Percentiles rank a stretch among this genome's conserved stretches.
Evolutionary conservation across 1,140 invertebrate species (phyloP).

Genomic region (Heliconius congener): DNA sequence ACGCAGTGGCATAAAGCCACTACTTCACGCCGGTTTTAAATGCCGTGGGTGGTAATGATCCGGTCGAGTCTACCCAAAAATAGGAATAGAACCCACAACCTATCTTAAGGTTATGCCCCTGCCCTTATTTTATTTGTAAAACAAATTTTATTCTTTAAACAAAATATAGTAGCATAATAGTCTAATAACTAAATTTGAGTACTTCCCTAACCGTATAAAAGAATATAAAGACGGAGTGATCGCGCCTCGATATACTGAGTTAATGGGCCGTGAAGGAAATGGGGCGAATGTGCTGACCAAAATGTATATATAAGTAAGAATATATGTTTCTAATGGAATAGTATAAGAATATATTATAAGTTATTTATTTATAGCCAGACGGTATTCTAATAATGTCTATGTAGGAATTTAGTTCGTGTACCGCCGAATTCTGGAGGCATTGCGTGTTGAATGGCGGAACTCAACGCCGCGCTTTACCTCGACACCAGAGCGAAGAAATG

Average conservation of each 20-base stretch:
- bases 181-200: slow-evolving; percentile 9
- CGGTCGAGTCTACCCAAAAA: too few relatives aligned
- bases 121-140: background rate
- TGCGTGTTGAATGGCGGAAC: too few relatives aligned
- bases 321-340: background rate
- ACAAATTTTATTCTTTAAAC: slow-evolving; percentile 1
- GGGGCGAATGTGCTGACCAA: slow-evolving; percentile 32
- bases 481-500: too few relatives aligned
- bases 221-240: slow-evolving; percentile 34
- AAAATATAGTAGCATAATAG: background rate
- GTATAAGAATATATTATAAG: background rate
- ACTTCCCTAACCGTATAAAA: slow-evolving; percentile 15
- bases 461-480: too few relatives aligned
- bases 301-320: background rate
- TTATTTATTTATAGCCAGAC: background rate
- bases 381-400: too few relatives aligned
- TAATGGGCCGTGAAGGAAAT: slow-evolving; percentile 44
- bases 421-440: too few relatives aligned
- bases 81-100: background rate
- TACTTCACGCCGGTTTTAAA: too few relatives aligned
- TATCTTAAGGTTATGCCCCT: too few relatives aligned
- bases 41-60: too few relatives aligned
- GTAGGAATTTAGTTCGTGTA: too few relatives aligned
- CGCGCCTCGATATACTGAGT: slow-evolving; percentile 40
- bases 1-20: too few relatives aligned